Percentiles rank a stretch among this genome's conserved stretches.
Conservation (phyloP, 2,888 invertebrate species). For the Drosophila prolongata region DNA sequence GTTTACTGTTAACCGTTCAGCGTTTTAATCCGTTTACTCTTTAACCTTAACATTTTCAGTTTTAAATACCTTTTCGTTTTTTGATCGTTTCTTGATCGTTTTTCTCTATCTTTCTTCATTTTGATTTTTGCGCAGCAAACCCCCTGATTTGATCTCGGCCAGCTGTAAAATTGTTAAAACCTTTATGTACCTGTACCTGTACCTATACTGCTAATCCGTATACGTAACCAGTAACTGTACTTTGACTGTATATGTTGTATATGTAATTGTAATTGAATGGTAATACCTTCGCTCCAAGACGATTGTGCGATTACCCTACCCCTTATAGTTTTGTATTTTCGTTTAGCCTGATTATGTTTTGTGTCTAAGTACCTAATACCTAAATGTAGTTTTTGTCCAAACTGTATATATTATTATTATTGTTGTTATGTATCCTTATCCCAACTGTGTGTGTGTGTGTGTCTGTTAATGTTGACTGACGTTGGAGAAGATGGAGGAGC, state of each 20-base stretch:
- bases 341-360: slow-evolving; percentile 18
- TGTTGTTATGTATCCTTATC: not conserved
- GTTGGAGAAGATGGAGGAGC: slow-evolving; percentile 35
- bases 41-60: slow-evolving; percentile 15
- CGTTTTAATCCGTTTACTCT: slow-evolving; percentile 23
- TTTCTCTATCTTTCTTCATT: slow-evolving; percentile 5
- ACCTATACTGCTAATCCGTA: slow-evolving; percentile 30
- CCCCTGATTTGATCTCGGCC: slow-evolving; percentile 19
- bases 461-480: slow-evolving; percentile 6
- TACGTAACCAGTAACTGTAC: slow-evolving; percentile 31
- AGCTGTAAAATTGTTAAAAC: slow-evolving; percentile 33
- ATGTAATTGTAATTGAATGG: slow-evolving; percentile 25
- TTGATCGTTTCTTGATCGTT: not conserved
- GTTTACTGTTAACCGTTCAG: slow-evolving; percentile 31
- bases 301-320: not conserved
- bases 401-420: not conserved
- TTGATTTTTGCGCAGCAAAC: slow-evolving; percentile 13
- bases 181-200: slow-evolving; percentile 33
- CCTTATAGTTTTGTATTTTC: not conserved
- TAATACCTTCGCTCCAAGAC: slow-evolving; percentile 5
- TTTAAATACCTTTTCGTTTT: slow-evolving; percentile 1
- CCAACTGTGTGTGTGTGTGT: not conserved
- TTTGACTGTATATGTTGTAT: slow-evolving; percentile 30
- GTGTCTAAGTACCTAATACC: slow-evolving; percentile 22
- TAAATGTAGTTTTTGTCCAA: not conserved